Evolutionary conservation across 2,888 invertebrate genomes (phyloP), one percentile per base, ranked within the genome.

Genomic region (Alsophila aescularia): DNA sequence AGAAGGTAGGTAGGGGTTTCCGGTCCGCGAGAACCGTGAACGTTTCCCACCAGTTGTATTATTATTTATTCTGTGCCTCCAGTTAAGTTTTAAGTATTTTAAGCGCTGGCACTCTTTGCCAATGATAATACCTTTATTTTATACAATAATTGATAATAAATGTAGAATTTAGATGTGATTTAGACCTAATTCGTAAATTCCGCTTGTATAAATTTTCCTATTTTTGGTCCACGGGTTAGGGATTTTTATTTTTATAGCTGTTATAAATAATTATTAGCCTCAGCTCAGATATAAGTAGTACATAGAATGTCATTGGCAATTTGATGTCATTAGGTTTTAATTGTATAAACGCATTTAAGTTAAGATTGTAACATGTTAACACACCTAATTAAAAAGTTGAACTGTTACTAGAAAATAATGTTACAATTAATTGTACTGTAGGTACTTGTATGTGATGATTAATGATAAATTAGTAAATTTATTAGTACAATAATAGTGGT

Each of bases 81-180:
- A 18, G 18, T 18, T 4, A 27, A 6, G 9, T 27, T 27, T 27
- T 27, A 7, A 15, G 52, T 53, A 31, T 47, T 60, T 69, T 62
- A 39, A 55, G 66, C 58, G 35, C 62, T 64, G 73, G 77, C 16
- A 76, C 67, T 65, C 64, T 67, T 84, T 83, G 83, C 83, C 85
- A 85, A 79, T 85, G 87, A 85, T 85, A 86, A 85, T 85, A 86
- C 72, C 44, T 36, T 14, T 21, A 67, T 63, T 58, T 63, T 55
- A 53, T 62, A 57, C 44, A 49, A 39, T 49, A 64, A 51, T 24
- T 21, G 32, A 40, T 54, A 51, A 55, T 48, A 59, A 52, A 60
- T 62, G 43, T 49, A 52, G 48, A 58, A 66, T 59, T 57, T 58
- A 61, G 48, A 66, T 64, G 68, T 69, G 62, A 66, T 69, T 58